A percentile compares a stretch with the other conserved stretches of the same genome.
phyloP scores from a whole-genome alignment of 2,888 invertebrate species.

The Tenthredo livida region DNA sequence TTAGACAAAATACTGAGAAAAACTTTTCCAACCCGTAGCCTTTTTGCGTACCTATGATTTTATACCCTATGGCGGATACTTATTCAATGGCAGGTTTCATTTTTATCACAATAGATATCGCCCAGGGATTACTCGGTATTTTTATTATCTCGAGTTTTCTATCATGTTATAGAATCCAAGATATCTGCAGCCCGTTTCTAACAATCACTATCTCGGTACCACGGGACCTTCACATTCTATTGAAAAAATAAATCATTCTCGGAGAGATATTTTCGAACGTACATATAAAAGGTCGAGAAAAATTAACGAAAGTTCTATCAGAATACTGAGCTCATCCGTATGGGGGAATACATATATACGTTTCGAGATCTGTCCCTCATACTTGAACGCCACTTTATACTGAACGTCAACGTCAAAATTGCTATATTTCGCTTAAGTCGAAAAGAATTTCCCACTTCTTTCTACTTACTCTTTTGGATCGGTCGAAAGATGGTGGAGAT shows the following conservation, averaged over 20 bases:
- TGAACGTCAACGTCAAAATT: not conserved
- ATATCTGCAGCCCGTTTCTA: not conserved
- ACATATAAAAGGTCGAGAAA: not conserved
- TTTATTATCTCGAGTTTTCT: not conserved
- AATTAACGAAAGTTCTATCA: not conserved
- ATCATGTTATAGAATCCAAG: constrained; percentile 7
- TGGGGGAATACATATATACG: not conserved
- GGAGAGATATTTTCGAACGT: not conserved
- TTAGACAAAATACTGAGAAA: not conserved
- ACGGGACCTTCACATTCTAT: not conserved
- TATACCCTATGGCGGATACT: not conserved
- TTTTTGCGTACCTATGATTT: not conserved
- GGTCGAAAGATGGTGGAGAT: constrained; percentile 85
- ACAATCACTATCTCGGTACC: not conserved
- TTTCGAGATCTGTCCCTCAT: not conserved
- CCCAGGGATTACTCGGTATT: constrained; percentile 9
- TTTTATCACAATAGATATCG: not conserved
- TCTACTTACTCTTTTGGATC: constrained; percentile 83
- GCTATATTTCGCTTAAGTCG: not conserved
- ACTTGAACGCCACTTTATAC: not conserved
- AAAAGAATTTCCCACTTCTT: not conserved
- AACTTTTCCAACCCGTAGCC: not conserved
- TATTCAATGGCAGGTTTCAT: not conserved
- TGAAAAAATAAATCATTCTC: not conserved
- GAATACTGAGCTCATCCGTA: not conserved